A percentile compares a stretch with the other conserved stretches of the same genome.
Conservation (phyloP, 2,888 invertebrate species). For the Trissoscelio sp. region DNA sequence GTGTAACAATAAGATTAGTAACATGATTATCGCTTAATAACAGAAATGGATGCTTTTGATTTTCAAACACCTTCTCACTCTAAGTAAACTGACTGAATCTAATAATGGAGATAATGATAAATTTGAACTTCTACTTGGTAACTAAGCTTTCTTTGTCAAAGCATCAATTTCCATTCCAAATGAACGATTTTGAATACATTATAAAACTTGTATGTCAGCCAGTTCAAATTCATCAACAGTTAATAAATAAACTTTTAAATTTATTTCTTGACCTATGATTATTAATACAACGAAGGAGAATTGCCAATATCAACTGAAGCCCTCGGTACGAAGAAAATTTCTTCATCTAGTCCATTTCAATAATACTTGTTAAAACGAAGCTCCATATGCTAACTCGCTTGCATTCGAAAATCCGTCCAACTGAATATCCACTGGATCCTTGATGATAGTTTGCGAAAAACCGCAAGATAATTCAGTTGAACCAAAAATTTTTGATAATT, state of each 20-base stretch:
- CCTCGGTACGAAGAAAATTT: conserved; percentile 12
- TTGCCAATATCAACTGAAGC: conserved; percentile 6
- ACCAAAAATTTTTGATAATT: too few relatives aligned
- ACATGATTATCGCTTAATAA: conserved; percentile 47
- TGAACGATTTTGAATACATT: too few relatives aligned
- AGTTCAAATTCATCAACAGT: background rate
- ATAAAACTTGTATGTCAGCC: background rate
- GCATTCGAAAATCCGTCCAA: conserved; percentile 71
- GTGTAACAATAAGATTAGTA: conserved; percentile 56
- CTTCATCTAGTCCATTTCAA: background rate
- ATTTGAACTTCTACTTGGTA: conserved; percentile 15
- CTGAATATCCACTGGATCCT: conserved; percentile 1
- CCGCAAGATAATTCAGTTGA: too few relatives aligned
- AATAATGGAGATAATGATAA: conserved; percentile 68
- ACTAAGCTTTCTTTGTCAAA: background rate
- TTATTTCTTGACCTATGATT: background rate
- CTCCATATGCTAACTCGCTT: conserved; percentile 70
- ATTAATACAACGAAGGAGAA: background rate
- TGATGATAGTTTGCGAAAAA: too few relatives aligned
- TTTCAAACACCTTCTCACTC: conserved; percentile 65
- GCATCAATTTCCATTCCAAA: too few relatives aligned
- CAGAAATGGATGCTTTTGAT: conserved; percentile 62
- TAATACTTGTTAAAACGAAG: conserved; percentile 17
- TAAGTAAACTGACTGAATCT: conserved; percentile 65
- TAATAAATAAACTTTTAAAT: background rate